Percentiles rank a stretch among this genome's conserved stretches.
These are phyloP conservation scores for Tiaroga cobitis DNA, from an alignment of 2,797 vertebrate species.

Conservation along the genomic window DNA sequence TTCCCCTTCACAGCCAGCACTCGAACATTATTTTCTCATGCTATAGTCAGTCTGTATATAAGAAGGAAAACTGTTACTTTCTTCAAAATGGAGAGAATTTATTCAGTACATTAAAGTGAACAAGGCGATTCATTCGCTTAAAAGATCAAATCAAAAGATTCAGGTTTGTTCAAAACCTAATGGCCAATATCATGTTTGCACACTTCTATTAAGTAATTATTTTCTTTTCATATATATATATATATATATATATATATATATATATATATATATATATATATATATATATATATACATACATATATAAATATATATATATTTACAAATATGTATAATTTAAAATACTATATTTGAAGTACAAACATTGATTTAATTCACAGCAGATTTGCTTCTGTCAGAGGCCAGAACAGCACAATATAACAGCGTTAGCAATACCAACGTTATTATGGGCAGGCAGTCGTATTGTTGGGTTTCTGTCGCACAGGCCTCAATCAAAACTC, in stretches of 20 bases:
- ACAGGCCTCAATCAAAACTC: constrained; percentile 58
- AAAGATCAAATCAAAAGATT: neutral
- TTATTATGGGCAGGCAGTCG: constrained; percentile 5
- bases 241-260: too few relatives aligned
- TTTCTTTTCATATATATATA: neutral
- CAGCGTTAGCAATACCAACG: constrained; percentile 35
- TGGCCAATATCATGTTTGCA: neutral
- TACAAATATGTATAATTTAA: neutral
- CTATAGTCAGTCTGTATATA: neutral
- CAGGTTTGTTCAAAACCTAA: neutral
- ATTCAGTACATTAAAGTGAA: neutral
- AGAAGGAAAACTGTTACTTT: neutral
- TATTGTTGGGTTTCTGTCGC: constrained; percentile 26
- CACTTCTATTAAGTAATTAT: neutral
- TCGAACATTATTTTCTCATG: neutral
- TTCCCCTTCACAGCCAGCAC: neutral
- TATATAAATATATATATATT: too few relatives aligned
- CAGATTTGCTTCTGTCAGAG: neutral
- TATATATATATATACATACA: neutral
- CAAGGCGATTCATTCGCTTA: neutral
- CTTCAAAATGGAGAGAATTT: neutral
- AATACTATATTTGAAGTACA: neutral
- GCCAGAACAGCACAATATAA: constrained; percentile 19
- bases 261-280: too few relatives aligned
- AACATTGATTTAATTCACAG: neutral